Percentiles rank a stretch among this genome's conserved stretches.
These are phyloP conservation scores for Pocota personata DNA, from an alignment of 2,888 invertebrate species.

Conservation along the genomic window DNA sequence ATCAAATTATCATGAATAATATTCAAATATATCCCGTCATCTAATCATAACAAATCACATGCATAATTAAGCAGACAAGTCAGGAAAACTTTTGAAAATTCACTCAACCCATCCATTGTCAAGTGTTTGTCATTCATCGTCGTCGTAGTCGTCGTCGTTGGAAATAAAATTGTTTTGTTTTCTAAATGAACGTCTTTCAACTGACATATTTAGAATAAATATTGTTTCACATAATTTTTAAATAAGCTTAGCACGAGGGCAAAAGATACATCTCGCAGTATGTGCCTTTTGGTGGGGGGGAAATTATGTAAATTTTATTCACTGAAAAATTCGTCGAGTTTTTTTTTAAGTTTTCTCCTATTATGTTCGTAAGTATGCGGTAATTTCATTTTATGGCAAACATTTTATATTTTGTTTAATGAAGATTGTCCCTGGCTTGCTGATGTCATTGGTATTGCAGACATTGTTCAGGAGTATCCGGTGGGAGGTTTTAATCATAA, in stretches of 20 bases:
- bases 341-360: background rate
- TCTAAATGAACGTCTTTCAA: background rate
- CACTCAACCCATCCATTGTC: background rate
- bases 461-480: background rate
- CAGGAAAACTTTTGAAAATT: constrained; percentile 2
- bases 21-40: background rate
- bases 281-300: background rate
- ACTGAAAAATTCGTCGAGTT: background rate
- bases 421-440: background rate
- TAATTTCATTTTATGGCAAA: background rate
- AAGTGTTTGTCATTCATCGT: constrained; percentile 12
- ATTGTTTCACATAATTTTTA: constrained; percentile 35
- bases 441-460: background rate
- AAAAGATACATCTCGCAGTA: background rate
- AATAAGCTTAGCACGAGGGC: background rate
- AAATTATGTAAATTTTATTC: constrained; percentile 17
- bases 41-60: constrained; percentile 33
- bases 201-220: constrained; percentile 22
- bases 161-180: constrained; percentile 7
- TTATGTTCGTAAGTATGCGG: background rate
- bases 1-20: background rate
- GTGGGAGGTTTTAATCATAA: background rate
- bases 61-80: constrained; percentile 14
- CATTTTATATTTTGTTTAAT: constrained; percentile 8
- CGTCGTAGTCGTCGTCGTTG: background rate